These are phyloP conservation scores for Hippopotamus amphibius DNA, from an alignment of 2,113 vertebrate genomes.

Conservation along the genomic window DNA sequence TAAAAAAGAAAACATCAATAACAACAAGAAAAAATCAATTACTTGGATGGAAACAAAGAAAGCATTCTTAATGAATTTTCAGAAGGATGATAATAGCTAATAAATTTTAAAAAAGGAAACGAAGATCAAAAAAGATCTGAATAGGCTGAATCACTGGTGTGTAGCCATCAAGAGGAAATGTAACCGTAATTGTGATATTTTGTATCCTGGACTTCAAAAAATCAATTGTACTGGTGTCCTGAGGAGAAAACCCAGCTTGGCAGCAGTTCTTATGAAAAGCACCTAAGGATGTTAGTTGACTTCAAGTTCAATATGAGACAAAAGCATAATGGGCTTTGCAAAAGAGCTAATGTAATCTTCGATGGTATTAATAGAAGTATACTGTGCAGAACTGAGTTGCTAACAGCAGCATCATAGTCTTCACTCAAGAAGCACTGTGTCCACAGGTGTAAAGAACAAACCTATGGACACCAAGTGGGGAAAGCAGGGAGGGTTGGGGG, in stretches of 20 bases:
- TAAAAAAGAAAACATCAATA: too few relatives aligned
- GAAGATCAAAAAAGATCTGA: slow-evolving; percentile 14
- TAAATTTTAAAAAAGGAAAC: not conserved
- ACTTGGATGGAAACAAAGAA: not conserved
- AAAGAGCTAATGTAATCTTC: not conserved
- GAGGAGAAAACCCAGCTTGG: not conserved
- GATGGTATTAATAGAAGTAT: not conserved
- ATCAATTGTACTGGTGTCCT: not conserved
- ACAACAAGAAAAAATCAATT: not conserved
- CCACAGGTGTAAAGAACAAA: too few relatives aligned
- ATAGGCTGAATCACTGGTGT: not conserved
- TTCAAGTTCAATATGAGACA: not conserved
- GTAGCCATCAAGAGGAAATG: not conserved
- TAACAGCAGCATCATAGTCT: not conserved
- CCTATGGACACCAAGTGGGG: too few relatives aligned
- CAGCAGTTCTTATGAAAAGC: not conserved
- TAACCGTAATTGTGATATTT: not conserved
- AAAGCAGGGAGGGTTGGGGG: too few relatives aligned
- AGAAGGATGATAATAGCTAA: not conserved
- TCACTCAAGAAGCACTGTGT: not conserved
- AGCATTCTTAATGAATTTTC: not conserved
- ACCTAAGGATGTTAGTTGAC: not conserved
- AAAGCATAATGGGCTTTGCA: not conserved
- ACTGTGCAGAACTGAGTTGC: not conserved
- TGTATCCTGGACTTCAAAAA: not conserved